These are phyloP conservation scores for Ammodytes marinus DNA, from an alignment of 2,113 vertebrate genomes.

Conservation along the genomic window DNA sequence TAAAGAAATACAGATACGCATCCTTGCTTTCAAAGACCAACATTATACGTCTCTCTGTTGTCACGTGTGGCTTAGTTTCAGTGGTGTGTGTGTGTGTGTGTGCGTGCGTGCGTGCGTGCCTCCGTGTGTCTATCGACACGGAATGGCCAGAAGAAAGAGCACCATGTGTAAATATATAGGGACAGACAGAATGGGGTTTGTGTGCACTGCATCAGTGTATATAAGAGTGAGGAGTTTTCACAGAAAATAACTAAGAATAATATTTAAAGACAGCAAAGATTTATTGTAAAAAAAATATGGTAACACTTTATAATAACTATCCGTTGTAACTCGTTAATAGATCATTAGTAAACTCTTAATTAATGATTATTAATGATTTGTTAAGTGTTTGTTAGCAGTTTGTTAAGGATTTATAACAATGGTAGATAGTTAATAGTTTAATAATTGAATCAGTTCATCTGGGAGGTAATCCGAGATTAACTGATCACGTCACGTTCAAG, in stretches of 20 bases:
- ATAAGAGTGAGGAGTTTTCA: background rate
- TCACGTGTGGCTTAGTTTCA: constrained; percentile 63
- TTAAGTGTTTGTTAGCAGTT: too few species aligned
- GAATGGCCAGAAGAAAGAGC: constrained; percentile 55
- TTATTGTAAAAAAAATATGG: too few species aligned
- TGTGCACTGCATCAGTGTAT: background rate
- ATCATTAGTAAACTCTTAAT: too few species aligned
- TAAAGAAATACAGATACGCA: background rate
- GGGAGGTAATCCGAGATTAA: too few species aligned
- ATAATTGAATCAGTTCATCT: too few species aligned
- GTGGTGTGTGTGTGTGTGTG: constrained; percentile 42
- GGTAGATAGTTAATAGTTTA: too few species aligned
- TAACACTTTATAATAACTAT: too few species aligned
- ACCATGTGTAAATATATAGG: constrained; percentile 61
- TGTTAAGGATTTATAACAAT: too few species aligned
- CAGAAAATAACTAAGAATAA: background rate
- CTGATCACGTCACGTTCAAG: too few species aligned
- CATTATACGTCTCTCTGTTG: background rate
- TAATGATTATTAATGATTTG: too few species aligned
- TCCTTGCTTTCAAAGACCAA: constrained; percentile 26
- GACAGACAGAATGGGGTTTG: constrained; percentile 73
- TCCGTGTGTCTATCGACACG: background rate
- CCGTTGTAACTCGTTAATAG: too few species aligned
- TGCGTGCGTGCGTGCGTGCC: constrained; percentile 17
- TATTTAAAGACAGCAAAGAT: background rate